phyloP scores from a whole-genome alignment of 1,140 invertebrate genomes.

The Anadara kagoshimensis region DNA sequence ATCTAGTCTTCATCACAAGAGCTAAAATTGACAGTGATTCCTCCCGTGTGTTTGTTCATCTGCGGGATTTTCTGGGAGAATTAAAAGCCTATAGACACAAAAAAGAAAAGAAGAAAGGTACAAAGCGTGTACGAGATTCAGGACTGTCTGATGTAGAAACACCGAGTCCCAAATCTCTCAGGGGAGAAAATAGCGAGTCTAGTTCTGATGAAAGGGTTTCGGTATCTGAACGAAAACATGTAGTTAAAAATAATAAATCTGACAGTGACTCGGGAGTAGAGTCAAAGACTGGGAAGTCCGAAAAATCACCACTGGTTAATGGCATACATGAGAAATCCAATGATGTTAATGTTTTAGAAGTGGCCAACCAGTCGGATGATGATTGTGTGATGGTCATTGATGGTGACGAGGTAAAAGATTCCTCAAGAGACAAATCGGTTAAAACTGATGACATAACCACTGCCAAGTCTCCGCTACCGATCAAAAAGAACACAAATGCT shows the following conservation, averaged over 20 bases:
- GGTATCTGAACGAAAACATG: no score
- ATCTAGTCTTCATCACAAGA: slow-evolving; percentile 37
- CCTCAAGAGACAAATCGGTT: not conserved
- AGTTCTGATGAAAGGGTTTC: not conserved
- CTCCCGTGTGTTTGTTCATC: slow-evolving; percentile 53
- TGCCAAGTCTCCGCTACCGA: no score
- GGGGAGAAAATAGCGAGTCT: not conserved
- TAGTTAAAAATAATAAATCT: no score
- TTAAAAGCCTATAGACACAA: slow-evolving; percentile 44
- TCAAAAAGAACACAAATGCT: no score
- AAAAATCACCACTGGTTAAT: no score
- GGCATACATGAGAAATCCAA: no score
- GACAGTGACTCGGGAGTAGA: no score
- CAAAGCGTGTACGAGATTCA: slow-evolving; percentile 6
- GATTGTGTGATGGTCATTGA: not conserved
- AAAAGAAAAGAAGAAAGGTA: slow-evolving; percentile 4
- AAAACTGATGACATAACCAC: not conserved
- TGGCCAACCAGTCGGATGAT: slow-evolving; percentile 1
- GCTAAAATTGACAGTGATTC: slow-evolving; percentile 51
- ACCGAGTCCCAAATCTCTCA: slow-evolving; percentile 13
- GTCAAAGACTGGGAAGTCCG: no score
- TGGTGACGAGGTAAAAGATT: not conserved
- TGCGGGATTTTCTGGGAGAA: slow-evolving; percentile 57
- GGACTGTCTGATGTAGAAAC: not conserved
- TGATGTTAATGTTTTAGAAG: not conserved